Evolutionary conservation across 2,888 invertebrate species (phyloP), one percentile per base, ranked within the genome.

Genomic region (Cerceris ruficornis): DNA sequence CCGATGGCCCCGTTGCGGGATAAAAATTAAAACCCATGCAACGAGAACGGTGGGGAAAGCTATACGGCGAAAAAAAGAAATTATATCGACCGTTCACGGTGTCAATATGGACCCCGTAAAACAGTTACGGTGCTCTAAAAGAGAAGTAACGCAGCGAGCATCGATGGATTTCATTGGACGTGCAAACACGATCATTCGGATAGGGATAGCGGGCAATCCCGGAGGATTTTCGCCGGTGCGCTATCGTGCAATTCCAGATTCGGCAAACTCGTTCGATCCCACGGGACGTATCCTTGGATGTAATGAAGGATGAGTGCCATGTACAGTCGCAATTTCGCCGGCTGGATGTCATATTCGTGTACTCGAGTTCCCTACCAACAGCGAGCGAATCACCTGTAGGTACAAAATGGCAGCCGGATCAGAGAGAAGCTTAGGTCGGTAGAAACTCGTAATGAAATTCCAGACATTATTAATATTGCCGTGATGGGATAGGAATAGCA

Each of bases 391-490:
- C 76, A 64, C 72, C 80, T 73, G 74, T 74, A 77, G 66, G 64
- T 83, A 71, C 67, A 70, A 74, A 69, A 70, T 75, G 73, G 76
- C 70, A 81, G 75, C 60, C 73, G 81, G 77, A 70, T 80, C 74
- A 73, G 69, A 70, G 77, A 58, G 68, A 73, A 79, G 83, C 80
- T 82, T 83, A 81, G 83, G 76, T 79, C 77, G 83, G 78, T 69
- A 80, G 86, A 85, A 88, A 88, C 88, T 87, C 88, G 81, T 90
- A 90, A 90, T 90, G 90, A 90, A 90, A 90, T 90, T 90, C 90
- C 88, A 88, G 86, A 84, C 87, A 87, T 90, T 90, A 90, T 90
- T 90, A 89, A 90, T 90, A 90, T 89, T 86, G 86, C 84, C 83
- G 81, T 75, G 85, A 80, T 82, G 75, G 81, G 76, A 82, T 86